Evolutionary conservation across 2,888 invertebrate species (phyloP), one percentile per base, ranked within the genome.

Genomic region (Eucriotettix oculatus): DNA sequence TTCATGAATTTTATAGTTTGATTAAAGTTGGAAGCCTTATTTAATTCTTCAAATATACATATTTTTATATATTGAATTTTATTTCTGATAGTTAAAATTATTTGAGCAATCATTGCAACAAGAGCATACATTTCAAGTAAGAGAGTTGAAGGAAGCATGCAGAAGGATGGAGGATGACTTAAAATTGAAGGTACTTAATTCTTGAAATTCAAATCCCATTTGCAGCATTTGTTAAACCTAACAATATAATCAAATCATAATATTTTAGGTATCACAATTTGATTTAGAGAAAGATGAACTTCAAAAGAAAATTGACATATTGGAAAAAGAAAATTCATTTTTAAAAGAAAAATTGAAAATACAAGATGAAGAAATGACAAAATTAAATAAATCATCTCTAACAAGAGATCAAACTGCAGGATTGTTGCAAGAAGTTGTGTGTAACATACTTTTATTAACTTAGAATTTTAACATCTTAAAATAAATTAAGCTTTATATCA

Each of bases 401-500:
- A 82, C 84, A 0, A 80, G 81, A 65, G 82, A 85, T 64, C 84
- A 86, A 72, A 80, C 85, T 0, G 78, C 82, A 0, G 79, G 78
- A 58, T 73, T 88, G 9, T 73, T 87, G 57, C 80, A 81, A 61
- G 86, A 88, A 70, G 69, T 88, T 69, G 80, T 83, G 70, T 74
- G 69, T 62, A 14, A 14, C 48, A 48, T 48, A n/a, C 48, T 48
- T 12, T 10, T 48, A 12, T 48, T 12, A 48, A 48, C 7, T 29
- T 29, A 29, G 29, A 29, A 29, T 29, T 29, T 29, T 29, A 29
- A 29, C 29, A 5, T 29, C 29, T 2, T 29, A 5, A 29, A 29
- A 29, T 29, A 29, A 29, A 29, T 29, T 2, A 7, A 29, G 29
- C 7, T 29, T 29, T 29, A 29, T 29, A 29, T 48, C 48, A 48